Evolutionary conservation across 2,888 invertebrate genomes (phyloP).

Genomic region (Gonocerus acuteangulatus): DNA sequence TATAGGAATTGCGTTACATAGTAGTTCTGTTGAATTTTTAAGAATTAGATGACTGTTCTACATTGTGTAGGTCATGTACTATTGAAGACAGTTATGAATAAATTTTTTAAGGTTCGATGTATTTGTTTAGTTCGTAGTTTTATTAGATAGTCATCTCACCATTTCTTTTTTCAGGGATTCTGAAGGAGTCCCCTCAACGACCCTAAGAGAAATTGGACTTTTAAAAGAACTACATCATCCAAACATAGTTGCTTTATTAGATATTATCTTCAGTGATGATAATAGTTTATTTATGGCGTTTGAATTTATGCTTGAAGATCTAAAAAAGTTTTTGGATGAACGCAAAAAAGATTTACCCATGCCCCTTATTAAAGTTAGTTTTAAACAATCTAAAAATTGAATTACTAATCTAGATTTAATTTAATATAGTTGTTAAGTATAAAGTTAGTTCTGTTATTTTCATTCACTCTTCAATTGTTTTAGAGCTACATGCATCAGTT

Average conservation of each 20-base stretch:
- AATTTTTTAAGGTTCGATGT: no score
- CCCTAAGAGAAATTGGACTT: slow-evolving; percentile 90
- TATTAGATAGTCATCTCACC: no score
- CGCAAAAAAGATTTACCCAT: slow-evolving; percentile 54
- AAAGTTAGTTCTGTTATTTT: no score
- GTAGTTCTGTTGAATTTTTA: no score
- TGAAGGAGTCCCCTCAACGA: slow-evolving; percentile 96
- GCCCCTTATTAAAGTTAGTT: slow-evolving; percentile 58
- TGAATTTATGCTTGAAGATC: slow-evolving; percentile 91
- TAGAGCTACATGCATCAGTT: slow-evolving; percentile 46
- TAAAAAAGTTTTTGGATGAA: slow-evolving; percentile 89
- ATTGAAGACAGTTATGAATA: no score
- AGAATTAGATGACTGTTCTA: no score
- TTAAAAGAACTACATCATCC: slow-evolving; percentile 84
- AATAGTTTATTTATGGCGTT: slow-evolving; percentile 87
- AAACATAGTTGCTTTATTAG: slow-evolving; percentile 64
- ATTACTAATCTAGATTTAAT: neutral
- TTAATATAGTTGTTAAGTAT: no score
- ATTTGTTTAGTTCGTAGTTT: no score
- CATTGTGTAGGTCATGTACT: no score
- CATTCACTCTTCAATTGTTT: slow-evolving; percentile 10
- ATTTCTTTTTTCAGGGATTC: slow-evolving; percentile 60
- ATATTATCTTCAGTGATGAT: slow-evolving; percentile 54
- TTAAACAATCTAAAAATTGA: neutral
- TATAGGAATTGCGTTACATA: no score